Base-by-base conservation (phyloP, 2,113 vertebrate species). In the Clupea harengus region DNA sequence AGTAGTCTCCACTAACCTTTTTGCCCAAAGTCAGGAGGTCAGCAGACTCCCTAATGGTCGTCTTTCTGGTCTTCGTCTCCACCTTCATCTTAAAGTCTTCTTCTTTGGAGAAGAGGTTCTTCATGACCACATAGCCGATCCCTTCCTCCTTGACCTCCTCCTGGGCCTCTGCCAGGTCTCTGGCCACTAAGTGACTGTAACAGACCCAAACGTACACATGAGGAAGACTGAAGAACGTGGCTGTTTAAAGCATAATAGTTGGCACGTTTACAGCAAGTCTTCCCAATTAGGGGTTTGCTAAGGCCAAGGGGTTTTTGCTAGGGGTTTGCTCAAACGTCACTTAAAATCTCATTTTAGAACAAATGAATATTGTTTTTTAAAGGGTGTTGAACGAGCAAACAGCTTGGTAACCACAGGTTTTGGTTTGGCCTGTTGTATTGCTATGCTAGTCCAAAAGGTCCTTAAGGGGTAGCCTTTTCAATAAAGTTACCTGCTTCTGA, bases 61-160 rank as follows among this genome's bases (percentile, higher is more conserved):
- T 93, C 89, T 95, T 95, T 89, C 96, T 96, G 81, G 95, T 97
- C 87, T 96, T 98, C 89, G 97, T 98, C 90, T 96, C 95, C 80
- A 94, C 93, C 11, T 92, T 94, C 32, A 97, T 91, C 84, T 93
- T 90, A 81, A 94, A 52, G 4, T 89, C 88, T 45, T 94, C 86
- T 88, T 95, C 94, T 85, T 92, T 92, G 83, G 93, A 93, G 92
- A 99, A 97, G 88, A 98, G 97, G 92, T 97, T 98, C 92, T 95
- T 96, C 94, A 96, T 96, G 88, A 97, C 97, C 92, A 99, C 94
- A 32, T 99, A 98, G 83, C 95, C 93, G 0, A 97, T 96, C 83
- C 97, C 96, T 92, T 99, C 97, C 90, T 97, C 98, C 67, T 96
- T 95, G 45, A 95, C 91, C 82, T 97, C 95, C 85, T 98, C 96